Base-by-base conservation (phyloP, 1,140 invertebrate species). In the Argopecten irradians region DNA sequence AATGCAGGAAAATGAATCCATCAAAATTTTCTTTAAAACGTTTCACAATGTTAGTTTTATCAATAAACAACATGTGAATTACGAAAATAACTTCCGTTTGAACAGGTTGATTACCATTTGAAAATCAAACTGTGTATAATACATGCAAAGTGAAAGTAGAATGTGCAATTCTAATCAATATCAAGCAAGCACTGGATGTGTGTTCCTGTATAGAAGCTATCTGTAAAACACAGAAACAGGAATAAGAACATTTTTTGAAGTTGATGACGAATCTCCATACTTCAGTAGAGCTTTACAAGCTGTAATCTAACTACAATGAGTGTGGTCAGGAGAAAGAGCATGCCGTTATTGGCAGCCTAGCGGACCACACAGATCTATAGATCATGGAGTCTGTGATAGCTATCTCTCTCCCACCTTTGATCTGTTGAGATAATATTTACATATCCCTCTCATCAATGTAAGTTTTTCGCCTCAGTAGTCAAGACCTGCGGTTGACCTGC, bases 401-500 rank as follows among this genome's bases (percentile, higher is more conserved):
- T 71, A 71, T 71, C 55, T 71, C 55, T 71, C 55, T 28, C 55
- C 22, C n/a, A 71, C 55, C 55, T 71, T 71, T 71, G 55, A 71
- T 71, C 55, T 71, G 55, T n/a, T 71, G 55, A n/a, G 55, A 71
- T 71, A 71, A 71, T 71, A 71, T 71, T 71, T 71, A 71, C 55
- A 71, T 71, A 71, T 71, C 28, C 55, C 55, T n/a, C n/a, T 71
- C n/a, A 71, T 71, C 55, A 71, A 71, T n/a, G 55, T 71, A 71
- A 28, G 43, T 71, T 71, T 71, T 71, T 28, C 55, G 55, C 55
- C n/a, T 71, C 55, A 71, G n/a, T 71, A 11, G 55, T n/a, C 55
- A 71, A 71, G 55, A 71, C 55, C 55, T 71, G 55, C 55, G 22
- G n/a, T 71, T 71, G 55, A 71, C 55, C n/a, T 71, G 55, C 28